Conservation (phyloP, 2,113 vertebrate genomes). For the Chascanopsetta lugubris region DNA sequence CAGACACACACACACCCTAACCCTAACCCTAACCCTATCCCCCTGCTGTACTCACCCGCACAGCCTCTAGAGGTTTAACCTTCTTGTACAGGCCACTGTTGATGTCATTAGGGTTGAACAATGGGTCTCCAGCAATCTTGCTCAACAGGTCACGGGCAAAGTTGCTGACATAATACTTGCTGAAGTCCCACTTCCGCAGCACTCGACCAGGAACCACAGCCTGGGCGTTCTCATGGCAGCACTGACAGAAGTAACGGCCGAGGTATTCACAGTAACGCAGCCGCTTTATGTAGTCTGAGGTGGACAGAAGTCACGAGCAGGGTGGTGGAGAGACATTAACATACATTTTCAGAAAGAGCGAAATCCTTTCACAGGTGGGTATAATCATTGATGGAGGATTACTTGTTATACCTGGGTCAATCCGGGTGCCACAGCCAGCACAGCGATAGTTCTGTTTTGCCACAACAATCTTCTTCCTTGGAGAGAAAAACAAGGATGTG, state of each 20-base stretch:
- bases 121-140: constrained; percentile 94
- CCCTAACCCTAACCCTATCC: too few species aligned
- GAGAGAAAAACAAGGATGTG: background rate
- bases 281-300: constrained; percentile 93
- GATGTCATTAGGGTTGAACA: constrained; percentile 94
- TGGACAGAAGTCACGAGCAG: background rate
- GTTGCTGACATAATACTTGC: constrained; percentile 96
- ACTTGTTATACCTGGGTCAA: constrained; percentile 87
- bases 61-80: constrained; percentile 89
- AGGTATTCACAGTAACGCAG: constrained; percentile 97
- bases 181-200: constrained; percentile 96
- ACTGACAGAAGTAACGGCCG: constrained; percentile 98
- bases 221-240: constrained; percentile 96
- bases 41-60: constrained; percentile 81
- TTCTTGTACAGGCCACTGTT: constrained; percentile 92
- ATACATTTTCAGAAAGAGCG: background rate
- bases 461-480: constrained; percentile 92
- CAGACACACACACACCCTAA: too few species aligned
- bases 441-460: constrained; percentile 98
- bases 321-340: background rate
- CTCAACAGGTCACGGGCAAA: constrained; percentile 94
- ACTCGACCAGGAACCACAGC: constrained; percentile 89
- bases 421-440: constrained; percentile 93
- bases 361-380: background rate
- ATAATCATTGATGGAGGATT: background rate